Base-by-base conservation (phyloP, 2,113 vertebrate genomes). In the Plecotus auritus region DNA sequence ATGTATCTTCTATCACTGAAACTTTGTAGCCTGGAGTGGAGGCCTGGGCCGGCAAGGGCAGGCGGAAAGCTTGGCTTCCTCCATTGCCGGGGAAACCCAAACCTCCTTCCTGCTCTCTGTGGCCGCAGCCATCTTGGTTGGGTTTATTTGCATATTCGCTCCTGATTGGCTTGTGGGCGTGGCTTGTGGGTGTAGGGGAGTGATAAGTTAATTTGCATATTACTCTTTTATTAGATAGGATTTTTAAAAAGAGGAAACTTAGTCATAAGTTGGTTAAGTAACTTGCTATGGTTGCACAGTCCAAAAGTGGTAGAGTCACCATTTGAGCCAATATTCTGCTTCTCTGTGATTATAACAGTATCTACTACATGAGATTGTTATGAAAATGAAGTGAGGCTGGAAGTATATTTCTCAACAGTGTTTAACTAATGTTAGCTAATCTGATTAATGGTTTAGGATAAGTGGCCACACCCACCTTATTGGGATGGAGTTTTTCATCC, bases 381-480 rank as follows among this genome's bases (percentile, higher is more conserved):
- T 18, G 45, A 96, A 94, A 67, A 90, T 47, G 40, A 80, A 94
- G n/a, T 42, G 28, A 93, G 26, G 20, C 13, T 70, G 37, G 45
- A 7, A 45, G 32, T 81, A 0, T 87, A 92, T 82, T 80, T 90
- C 45, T 73, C 83, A 83, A 40, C n/a, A 74, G 4, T 56, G 30
- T 28, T 73, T 84, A 80, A 64, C 73, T 88, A 83, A 61, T 42
- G 3, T 73, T 70, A 67, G 4, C 9, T 51, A 82, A 59, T 84
- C 49, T 66, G 42, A 67, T 37, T 73, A 81, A 92, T 92, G 45
- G 3, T 81, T 85, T 94, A 54, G 26, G 17, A 7, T 88, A 51
- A 88, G 4, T 42, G 18, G 1, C 23, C 17, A 2, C 1, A 0
- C 26, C 9, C 16, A 18, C 35, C 37, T 81, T 61, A 59, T 2